Conservation (phyloP, 1,140 invertebrate genomes). For the Latrodectus geometricus region DNA sequence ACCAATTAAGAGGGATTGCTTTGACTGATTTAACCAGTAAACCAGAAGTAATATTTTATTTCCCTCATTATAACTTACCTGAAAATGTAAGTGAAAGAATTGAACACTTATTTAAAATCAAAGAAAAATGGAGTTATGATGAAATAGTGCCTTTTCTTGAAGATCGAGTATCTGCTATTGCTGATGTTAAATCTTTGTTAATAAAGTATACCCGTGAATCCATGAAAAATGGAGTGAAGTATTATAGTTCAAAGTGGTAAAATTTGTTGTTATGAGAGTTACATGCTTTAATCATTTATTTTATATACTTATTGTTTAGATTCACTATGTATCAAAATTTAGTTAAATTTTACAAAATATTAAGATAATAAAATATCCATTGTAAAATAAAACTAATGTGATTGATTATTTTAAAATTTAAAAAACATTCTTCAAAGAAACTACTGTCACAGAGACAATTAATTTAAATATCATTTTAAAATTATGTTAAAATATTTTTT, state of each 20-base stretch:
- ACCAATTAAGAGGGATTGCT: slow-evolving; percentile 82
- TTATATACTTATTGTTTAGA: too few relatives aligned
- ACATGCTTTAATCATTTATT: too few relatives aligned
- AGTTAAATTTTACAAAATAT: too few relatives aligned
- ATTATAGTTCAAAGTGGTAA: slow-evolving; percentile 50
- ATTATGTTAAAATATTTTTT: too few relatives aligned
- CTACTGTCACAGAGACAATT: too few relatives aligned
- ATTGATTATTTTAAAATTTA: too few relatives aligned
- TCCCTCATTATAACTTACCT: slow-evolving; percentile 79
- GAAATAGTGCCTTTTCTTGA: slow-evolving; percentile 47
- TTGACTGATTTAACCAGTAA: slow-evolving; percentile 76
- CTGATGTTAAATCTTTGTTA: slow-evolving; percentile 46
- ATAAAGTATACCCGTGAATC: slow-evolving; percentile 50
- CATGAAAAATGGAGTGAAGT: slow-evolving; percentile 26
- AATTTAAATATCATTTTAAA: too few relatives aligned
- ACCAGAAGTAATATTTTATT: slow-evolving; percentile 80
- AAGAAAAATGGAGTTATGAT: slow-evolving; percentile 47
- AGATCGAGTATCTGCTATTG: slow-evolving; percentile 21
- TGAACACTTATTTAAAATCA: slow-evolving; percentile 44
- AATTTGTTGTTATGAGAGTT: not conserved
- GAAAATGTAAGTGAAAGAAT: slow-evolving; percentile 77
- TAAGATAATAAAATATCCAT: too few relatives aligned
- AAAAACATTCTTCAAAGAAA: too few relatives aligned
- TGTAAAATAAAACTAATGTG: too few relatives aligned
- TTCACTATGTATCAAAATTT: too few relatives aligned